Evolutionary conservation across 2,113 vertebrate genomes (phyloP).

Genomic region (Regulus satrapa): DNA sequence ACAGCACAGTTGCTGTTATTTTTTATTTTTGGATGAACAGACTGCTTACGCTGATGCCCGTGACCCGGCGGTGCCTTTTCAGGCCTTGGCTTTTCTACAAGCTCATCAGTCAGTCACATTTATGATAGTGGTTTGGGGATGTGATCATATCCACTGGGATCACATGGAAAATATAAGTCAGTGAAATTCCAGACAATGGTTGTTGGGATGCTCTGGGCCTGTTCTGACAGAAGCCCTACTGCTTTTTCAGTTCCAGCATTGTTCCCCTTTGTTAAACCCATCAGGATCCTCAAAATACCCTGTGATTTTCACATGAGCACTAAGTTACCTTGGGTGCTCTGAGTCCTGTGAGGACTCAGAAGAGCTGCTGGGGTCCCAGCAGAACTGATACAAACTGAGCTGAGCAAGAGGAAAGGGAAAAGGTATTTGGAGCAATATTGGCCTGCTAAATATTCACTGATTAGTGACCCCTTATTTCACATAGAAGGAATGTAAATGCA

Average conservation of each 20-base stretch:
- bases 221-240: neutral
- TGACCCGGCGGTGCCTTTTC: neutral
- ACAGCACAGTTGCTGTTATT: neutral
- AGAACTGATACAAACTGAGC: neutral
- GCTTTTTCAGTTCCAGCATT: neutral
- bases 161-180: neutral
- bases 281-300: neutral
- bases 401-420: neutral
- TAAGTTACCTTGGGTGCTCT: neutral
- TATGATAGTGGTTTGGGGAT: neutral
- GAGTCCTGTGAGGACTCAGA: neutral
- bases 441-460: neutral
- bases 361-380: neutral
- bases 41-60: rapidly evolving
- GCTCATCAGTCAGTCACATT: neutral
- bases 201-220: neutral
- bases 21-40: neutral
- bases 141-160: neutral
- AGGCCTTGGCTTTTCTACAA: neutral
- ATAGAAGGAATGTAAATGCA: neutral
- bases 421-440: neutral
- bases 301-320: neutral
- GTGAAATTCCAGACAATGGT: neutral
- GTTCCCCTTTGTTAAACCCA: neutral
- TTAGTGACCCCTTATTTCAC: neutral